Base-by-base conservation (phyloP, 2,888 invertebrate genomes). In the Microchrysa polita region DNA sequence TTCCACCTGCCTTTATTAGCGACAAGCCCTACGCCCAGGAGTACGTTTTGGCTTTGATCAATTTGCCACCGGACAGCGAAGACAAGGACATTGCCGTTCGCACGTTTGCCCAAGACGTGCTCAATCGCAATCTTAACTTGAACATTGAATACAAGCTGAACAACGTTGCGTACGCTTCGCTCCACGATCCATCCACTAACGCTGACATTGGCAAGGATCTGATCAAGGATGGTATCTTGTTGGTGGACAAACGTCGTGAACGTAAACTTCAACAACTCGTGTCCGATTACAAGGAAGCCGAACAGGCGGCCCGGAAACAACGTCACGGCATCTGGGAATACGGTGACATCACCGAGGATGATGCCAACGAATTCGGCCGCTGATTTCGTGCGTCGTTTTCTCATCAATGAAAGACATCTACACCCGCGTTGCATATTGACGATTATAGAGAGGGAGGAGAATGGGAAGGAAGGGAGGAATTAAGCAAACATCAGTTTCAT, bases 271-370 rank as follows among this genome's bases (percentile, higher is more conserved):
- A 91, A 76, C 90, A 91, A 82, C 84, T 97, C 83, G 90, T 93
- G 75, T 87, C 88, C 55, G 94, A 95, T 80, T 98, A 97, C 86
- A 89, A 89, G 81, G 90, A 90, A 74, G 95, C 96, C 59, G 94
- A 97, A 84, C 92, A 94, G 77, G 88, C 90, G 77, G 98, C 98
- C 22, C 93, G 94, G 86, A 91, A 90, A 80, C 90, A 91, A 79
- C 95, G 96, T 83, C 88, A 91, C 80, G 94, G 93, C 85, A 92
- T 99, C 80, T 99, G 98, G 98, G 92, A 94, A 82, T 98, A 98
- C 83, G 99, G 99, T n/a, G 99, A 99, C 86, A 96, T 98, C 74
- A 85, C 84, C 74, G 83, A 84, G 77, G 85, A 85, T 75, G 85
- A 85, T 79, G 82, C 83, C 80, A 82, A 82, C 52, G 84, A 85